Evolutionary conservation across 2,113 vertebrate genomes (phyloP).

Genomic region (Chionomys nivalis): DNA sequence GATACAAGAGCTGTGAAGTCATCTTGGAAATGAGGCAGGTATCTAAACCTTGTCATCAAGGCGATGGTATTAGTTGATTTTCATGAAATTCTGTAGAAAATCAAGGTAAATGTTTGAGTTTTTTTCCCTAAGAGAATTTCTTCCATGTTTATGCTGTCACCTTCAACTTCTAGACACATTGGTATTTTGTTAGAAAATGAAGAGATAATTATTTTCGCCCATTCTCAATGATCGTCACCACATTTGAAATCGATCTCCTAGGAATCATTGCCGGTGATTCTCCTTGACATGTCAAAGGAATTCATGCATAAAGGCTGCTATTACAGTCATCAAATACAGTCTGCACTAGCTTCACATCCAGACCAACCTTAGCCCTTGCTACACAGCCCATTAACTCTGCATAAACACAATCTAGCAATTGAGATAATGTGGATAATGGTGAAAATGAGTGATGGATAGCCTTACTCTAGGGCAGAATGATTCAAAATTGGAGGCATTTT

Average conservation of each 20-base stretch:
- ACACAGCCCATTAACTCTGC: slow-evolving; percentile 81
- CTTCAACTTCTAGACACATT: background rate
- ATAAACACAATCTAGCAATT: slow-evolving; percentile 83
- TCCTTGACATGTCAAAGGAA: slow-evolving; percentile 65
- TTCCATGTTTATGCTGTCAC: background rate
- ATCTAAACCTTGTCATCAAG: background rate
- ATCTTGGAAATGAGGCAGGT: background rate
- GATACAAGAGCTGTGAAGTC: background rate
- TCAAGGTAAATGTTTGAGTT: background rate
- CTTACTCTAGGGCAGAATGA: slow-evolving; percentile 71
- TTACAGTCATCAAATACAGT: slow-evolving; percentile 58
- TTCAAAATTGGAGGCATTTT: slow-evolving; percentile 77
- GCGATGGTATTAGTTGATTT: background rate
- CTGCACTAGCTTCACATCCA: slow-evolving; percentile 78
- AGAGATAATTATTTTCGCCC: slow-evolving; percentile 49
- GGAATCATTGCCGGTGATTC: background rate
- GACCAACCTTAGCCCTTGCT: slow-evolving; percentile 72
- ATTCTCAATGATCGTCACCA: background rate
- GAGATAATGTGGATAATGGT: slow-evolving; percentile 75
- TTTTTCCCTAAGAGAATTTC: background rate
- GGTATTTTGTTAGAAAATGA: background rate
- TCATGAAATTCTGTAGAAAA: background rate
- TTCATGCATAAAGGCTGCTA: slow-evolving; percentile 71
- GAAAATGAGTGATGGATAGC: slow-evolving; percentile 58
- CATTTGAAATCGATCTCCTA: slow-evolving; percentile 48